Conservation (phyloP, 2,113 vertebrate species). For the Panthera uncia region DNA sequence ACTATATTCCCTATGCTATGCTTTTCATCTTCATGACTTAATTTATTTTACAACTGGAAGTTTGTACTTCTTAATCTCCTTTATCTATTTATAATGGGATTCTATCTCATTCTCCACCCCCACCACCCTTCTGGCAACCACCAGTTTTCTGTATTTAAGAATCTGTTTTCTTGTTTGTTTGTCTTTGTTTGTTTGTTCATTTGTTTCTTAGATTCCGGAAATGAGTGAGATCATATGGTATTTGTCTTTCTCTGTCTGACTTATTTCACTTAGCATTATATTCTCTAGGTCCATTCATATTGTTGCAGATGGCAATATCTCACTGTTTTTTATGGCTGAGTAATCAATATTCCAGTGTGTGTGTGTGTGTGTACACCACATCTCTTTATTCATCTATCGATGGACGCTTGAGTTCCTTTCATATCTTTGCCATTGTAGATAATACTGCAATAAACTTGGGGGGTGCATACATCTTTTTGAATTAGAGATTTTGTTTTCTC, state of each 20-base stretch:
- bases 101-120: background rate
- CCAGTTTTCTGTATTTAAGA: background rate
- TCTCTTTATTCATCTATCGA: background rate
- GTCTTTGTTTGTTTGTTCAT: background rate
- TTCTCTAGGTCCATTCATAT: background rate
- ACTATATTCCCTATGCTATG: background rate
- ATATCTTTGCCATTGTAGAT: background rate
- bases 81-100: background rate
- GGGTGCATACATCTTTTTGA: background rate
- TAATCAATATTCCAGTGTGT: background rate
- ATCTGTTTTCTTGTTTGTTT: background rate
- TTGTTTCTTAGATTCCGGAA: background rate
- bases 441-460: background rate
- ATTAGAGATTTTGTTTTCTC: background rate
- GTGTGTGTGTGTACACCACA: background rate
- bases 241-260: background rate
- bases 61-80: background rate
- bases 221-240: background rate
- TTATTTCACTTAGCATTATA: background rate
- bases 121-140: background rate
- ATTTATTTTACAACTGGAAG: background rate
- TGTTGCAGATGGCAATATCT: background rate
- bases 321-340: background rate
- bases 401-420: background rate
- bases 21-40: background rate